A percentile compares a stretch with the other conserved stretches of the same genome.
Conservation (phyloP, 2,888 invertebrate genomes). For the Zygothrica quintamaculata region DNA sequence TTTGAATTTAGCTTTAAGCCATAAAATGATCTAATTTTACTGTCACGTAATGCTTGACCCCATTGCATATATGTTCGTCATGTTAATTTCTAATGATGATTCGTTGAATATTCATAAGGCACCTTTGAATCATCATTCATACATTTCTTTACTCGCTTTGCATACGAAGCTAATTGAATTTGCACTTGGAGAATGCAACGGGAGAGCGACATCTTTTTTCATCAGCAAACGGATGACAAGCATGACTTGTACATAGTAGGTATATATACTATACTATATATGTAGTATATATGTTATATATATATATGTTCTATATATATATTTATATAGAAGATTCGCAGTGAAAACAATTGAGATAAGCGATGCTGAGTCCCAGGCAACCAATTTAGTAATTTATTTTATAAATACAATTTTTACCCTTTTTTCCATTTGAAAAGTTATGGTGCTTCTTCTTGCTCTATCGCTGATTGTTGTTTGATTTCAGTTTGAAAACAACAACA, state of each 20-base stretch:
- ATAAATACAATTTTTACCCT: slow-evolving; percentile 7
- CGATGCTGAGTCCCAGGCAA: slow-evolving; percentile 9
- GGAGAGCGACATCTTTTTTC: no score
- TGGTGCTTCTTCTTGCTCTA: slow-evolving; percentile 9
- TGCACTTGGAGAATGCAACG: slow-evolving; percentile 25
- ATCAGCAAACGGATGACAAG: no score
- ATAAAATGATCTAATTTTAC: slow-evolving; percentile 19
- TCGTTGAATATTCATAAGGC: slow-evolving; percentile 35
- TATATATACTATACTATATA: no score
- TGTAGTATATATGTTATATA: no score
- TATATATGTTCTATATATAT: no score
- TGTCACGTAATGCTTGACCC: slow-evolving; percentile 42
- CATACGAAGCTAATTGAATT: slow-evolving; percentile 52
- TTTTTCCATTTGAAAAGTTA: slow-evolving; percentile 21
- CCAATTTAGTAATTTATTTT: slow-evolving; percentile 58
- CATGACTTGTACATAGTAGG: no score
- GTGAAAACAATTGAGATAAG: slow-evolving; percentile 25
- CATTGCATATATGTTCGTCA: not conserved
- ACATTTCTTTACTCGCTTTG: slow-evolving; percentile 16
- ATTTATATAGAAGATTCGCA: not conserved
- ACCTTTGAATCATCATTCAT: not conserved
- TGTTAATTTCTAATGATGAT: no score
- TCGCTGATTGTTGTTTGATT: slow-evolving; percentile 59
- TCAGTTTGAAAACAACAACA: slow-evolving; percentile 7
- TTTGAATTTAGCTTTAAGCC: slow-evolving; percentile 6